Percentiles rank a stretch among this genome's conserved stretches.
Evolutionary conservation across 2,797 vertebrate species (phyloP).

Genomic region (Uromys caudimaculatus): DNA sequence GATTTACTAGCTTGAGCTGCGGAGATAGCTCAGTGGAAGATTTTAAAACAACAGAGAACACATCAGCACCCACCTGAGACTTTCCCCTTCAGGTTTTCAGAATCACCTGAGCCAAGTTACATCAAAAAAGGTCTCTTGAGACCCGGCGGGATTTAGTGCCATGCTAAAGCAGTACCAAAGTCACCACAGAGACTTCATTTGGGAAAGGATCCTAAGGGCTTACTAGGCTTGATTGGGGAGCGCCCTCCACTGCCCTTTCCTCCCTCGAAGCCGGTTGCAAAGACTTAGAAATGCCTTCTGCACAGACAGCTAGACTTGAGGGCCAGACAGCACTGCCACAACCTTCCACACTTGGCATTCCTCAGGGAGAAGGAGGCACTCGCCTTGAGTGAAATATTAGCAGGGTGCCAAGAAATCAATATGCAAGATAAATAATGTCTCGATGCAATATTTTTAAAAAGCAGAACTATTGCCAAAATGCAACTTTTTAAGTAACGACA

Average conservation of each 20-base stretch:
- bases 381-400: background rate
- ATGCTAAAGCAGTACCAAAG: background rate
- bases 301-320: background rate
- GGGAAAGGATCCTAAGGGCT: background rate
- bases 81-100: background rate
- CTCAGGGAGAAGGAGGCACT: background rate
- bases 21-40: no score
- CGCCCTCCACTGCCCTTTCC: background rate
- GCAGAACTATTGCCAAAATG: background rate
- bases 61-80: background rate
- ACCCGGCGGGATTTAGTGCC: background rate
- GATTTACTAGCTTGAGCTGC: background rate
- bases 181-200: background rate
- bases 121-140: background rate
- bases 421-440: background rate
- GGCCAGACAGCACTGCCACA: background rate
- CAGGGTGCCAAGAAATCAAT: background rate
- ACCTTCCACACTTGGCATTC: background rate
- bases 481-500: conserved; percentile 17
- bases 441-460: background rate
- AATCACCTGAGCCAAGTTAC: background rate
- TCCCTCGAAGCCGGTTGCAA: background rate
- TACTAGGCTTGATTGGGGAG: background rate
- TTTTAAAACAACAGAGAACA: background rate
- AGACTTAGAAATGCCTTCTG: background rate